Evolutionary conservation across 2,113 vertebrate genomes (phyloP).

Genomic region (Siniperca chuatsi): DNA sequence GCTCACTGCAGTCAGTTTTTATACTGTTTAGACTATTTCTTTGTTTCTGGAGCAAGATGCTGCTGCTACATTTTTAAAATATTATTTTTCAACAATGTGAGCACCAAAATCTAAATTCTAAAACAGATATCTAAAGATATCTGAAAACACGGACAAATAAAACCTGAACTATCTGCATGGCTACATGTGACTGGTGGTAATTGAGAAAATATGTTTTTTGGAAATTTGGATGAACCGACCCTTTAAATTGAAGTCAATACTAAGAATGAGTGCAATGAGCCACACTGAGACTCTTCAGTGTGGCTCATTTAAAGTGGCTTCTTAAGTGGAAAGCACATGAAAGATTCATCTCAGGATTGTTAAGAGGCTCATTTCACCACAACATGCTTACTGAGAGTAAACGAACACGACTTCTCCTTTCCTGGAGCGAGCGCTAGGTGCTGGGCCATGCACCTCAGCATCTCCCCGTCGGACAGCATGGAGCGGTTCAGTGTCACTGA

Average conservation of each 20-base stretch:
- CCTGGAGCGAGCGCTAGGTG: constrained; percentile 64
- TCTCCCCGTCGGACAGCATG: constrained; percentile 78
- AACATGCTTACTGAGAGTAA: constrained; percentile 88
- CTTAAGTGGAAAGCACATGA: constrained; percentile 37
- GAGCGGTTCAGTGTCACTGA: constrained; percentile 84
- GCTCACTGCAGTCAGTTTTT: neutral
- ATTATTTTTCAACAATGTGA: neutral
- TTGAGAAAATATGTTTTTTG: neutral
- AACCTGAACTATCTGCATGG: neutral
- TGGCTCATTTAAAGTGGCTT: constrained; percentile 28
- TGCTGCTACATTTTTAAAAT: neutral
- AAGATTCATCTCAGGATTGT: constrained; percentile 42
- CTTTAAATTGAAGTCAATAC: neutral
- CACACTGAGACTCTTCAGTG: too few relatives aligned
- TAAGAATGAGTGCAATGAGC: neutral
- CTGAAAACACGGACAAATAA: neutral
- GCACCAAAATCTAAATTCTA: neutral
- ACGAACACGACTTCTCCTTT: constrained; percentile 74
- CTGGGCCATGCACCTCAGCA: constrained; percentile 83
- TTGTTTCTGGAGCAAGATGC: neutral
- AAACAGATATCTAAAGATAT: neutral
- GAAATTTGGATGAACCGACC: neutral
- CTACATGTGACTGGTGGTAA: too few relatives aligned
- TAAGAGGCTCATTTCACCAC: constrained; percentile 8
- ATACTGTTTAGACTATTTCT: neutral